Conservation (phyloP, 2,113 vertebrate species). For the Calyptommatus sinebrachiatus region DNA sequence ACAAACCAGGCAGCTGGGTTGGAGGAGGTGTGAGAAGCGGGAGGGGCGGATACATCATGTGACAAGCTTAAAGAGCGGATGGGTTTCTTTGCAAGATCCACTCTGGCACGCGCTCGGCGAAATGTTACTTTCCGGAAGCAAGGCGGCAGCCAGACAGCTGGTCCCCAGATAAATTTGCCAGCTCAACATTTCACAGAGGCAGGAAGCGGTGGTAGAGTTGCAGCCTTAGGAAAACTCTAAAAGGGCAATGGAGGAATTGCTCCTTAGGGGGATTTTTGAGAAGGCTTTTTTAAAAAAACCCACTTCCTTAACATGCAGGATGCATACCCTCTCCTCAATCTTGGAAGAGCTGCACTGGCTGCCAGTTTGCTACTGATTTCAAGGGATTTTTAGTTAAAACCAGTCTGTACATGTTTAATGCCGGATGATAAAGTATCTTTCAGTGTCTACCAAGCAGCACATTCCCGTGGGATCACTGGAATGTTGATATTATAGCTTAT, state of each 20-base stretch:
- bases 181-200: background rate
- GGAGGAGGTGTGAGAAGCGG: background rate
- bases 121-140: background rate
- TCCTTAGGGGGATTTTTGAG: background rate
- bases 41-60: rapidly evolving
- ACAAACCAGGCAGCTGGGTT: background rate
- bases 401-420: no score
- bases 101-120: background rate
- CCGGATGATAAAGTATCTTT: no score
- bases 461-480: no score
- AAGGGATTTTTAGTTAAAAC: no score
- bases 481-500: no score
- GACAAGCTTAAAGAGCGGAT: background rate
- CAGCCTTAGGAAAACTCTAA: background rate
- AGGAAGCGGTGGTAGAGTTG: no score
- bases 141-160: slow-evolving; percentile 10
- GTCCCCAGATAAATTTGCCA: background rate
- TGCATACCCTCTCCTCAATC: no score
- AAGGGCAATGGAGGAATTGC: rapidly evolving
- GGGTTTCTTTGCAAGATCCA: background rate
- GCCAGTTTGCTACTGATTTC: no score
- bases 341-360: no score
- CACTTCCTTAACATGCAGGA: no score
- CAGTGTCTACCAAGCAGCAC: no score
- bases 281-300: no score